Evolutionary conservation across 2,888 invertebrate species (phyloP).

Genomic region (Phyto melanocephala): DNA sequence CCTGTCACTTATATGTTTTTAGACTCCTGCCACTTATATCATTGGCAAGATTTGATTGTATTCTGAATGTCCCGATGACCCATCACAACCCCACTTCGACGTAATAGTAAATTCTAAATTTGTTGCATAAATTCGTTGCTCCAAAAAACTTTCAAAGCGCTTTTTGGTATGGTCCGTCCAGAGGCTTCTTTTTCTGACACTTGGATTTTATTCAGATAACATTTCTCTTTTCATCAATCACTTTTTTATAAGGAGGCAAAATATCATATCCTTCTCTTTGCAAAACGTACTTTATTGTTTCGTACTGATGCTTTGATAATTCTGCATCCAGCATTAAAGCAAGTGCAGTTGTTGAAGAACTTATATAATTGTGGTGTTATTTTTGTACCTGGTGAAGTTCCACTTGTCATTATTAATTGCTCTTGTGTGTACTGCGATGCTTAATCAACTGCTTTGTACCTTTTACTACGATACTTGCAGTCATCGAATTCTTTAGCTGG

Average conservation of each 20-base stretch:
- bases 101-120: background rate
- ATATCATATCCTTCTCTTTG: background rate
- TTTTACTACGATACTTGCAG: background rate
- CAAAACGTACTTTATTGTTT: background rate
- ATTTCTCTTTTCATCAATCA: background rate
- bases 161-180: background rate
- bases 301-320: background rate
- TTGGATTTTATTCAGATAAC: background rate
- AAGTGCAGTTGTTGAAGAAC: background rate
- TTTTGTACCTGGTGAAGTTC: no score
- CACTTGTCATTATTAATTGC: background rate
- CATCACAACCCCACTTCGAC: background rate
- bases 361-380: background rate
- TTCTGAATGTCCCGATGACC: background rate
- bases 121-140: background rate
- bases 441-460: background rate
- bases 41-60: background rate
- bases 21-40: no score
- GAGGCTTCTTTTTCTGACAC: background rate
- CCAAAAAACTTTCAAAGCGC: background rate
- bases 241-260: background rate
- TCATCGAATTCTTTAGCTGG: background rate
- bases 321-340: background rate
- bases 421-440: background rate
- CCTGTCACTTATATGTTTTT: background rate